These are phyloP conservation scores for Strongylocentrotus purpuratus DNA, from an alignment of 35 echinoderm and acorn worm genomes.

Conservation along the genomic window DNA sequence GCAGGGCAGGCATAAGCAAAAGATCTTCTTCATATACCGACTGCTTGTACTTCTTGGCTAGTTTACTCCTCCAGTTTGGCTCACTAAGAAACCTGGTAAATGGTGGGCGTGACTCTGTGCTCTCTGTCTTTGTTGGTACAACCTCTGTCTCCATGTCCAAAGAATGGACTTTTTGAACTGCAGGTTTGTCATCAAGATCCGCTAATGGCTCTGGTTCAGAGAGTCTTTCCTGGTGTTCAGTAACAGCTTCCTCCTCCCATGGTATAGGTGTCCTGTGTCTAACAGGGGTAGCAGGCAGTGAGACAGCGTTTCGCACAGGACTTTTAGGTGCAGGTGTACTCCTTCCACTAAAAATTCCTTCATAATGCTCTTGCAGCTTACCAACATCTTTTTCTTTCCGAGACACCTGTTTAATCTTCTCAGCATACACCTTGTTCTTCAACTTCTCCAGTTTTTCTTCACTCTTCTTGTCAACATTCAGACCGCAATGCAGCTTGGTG, in stretches of 20 bases:
- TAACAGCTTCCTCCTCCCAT: not conserved
- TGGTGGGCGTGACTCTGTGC: not conserved
- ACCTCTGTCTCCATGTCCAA: not conserved
- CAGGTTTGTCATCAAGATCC: not conserved
- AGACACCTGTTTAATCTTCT: conserved; percentile 52
- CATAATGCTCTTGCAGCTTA: conserved; percentile 63
- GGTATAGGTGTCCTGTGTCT: not conserved
- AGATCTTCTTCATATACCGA: not conserved
- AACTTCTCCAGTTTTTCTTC: conserved; percentile 50
- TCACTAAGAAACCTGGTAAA: not conserved
- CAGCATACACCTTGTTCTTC: conserved; percentile 44
- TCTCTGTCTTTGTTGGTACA: not conserved
- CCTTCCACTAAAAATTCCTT: conserved; percentile 38
- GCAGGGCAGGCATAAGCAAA: conserved; percentile 24
- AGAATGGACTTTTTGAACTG: not conserved
- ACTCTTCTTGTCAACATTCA: conserved; percentile 12
- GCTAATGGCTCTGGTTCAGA: not conserved
- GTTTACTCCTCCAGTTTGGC: conserved; percentile 9
- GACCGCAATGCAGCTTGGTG: conserved; percentile 59
- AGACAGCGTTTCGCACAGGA: not conserved
- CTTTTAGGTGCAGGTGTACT: conserved; percentile 51
- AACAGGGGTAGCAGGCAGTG: conserved; percentile 29
- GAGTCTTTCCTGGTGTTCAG: not conserved
- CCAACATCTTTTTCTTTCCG: conserved; percentile 46
- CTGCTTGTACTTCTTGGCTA: not conserved